Evolutionary conservation across 2,888 invertebrate genomes (phyloP), one percentile per base, ranked within the genome.

Genomic region (Podabrus alpinus): DNA sequence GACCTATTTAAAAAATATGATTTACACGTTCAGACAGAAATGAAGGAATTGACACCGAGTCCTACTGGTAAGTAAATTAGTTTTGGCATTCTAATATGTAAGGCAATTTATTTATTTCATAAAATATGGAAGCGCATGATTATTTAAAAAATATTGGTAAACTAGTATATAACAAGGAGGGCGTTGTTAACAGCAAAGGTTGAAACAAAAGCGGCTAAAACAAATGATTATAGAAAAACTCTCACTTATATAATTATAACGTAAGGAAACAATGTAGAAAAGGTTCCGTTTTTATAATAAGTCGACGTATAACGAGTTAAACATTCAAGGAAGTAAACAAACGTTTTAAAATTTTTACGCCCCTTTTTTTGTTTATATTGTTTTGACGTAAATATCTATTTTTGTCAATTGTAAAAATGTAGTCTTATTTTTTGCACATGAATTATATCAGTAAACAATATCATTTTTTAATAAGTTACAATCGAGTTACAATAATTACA

Each of bases 1-100:
- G 75, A 79, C 10, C 89, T 93, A 79, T 92, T 94, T 86, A 91
- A 93, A 83, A 90, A 90, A 81, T 91, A 92, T 88, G 92, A 93
- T 84, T 91, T 94, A 81, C 90, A 91, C 83, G 90, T 92, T 80
- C 91, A 91, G 85, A 90, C 92, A 85, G 90, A 90, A 79, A 93
- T 93, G 90, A 92, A 93, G 85, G 92, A 92, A 85, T 89, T 94
- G 82, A 93, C 93, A 79, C 94, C 94, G 72, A 93, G 93, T 89
- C 94, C 94, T 75, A 93, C 92, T 88, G 92, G 94, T 94, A 87
- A 78, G 78, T 71, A 21, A 2, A 19, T 24, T 61, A n/a, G 4
- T 45, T 45, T n/a, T 45, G n/a, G 4, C 1, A 5, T 5, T n/a
- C 45, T 1, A 29, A n/a, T 13, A 13, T n/a, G 45, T 45, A n/a